A percentile compares a stretch with the other conserved stretches of the same genome.
Conservation (phyloP, 2,888 invertebrate genomes). For the Amphipoea lucens region DNA sequence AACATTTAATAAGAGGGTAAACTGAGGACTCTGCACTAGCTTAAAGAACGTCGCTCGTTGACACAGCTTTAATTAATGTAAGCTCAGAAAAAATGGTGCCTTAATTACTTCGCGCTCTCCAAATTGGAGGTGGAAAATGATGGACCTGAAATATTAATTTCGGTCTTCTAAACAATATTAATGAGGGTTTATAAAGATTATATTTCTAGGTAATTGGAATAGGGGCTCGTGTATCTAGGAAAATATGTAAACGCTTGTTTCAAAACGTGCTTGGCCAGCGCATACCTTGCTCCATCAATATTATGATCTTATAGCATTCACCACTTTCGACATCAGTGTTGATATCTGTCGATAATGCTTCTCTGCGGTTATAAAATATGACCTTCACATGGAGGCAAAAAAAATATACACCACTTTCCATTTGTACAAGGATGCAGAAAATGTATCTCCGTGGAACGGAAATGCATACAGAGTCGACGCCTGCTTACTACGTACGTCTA, state of each 20-base stretch:
- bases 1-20: slow-evolving; percentile 31
- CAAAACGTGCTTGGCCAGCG: background rate
- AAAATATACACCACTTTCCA: slow-evolving; percentile 19
- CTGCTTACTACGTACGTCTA: background rate
- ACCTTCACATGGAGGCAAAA: slow-evolving; percentile 5
- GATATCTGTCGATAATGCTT: background rate
- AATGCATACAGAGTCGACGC: slow-evolving; percentile 19
- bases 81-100: slow-evolving; percentile 26
- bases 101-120: slow-evolving; percentile 44
- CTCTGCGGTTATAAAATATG: background rate
- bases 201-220: slow-evolving; percentile 8
- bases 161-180: slow-evolving; percentile 32
- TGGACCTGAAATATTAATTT: slow-evolving; percentile 42
- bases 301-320: background rate
- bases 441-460: slow-evolving; percentile 35
- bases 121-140: slow-evolving; percentile 34
- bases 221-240: background rate
- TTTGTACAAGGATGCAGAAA: slow-evolving; percentile 40
- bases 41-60: slow-evolving; percentile 38
- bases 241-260: background rate
- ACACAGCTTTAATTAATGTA: slow-evolving; percentile 42
- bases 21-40: slow-evolving; percentile 20
- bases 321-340: background rate
- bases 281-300: background rate
- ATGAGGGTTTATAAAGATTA: slow-evolving; percentile 28